Evolutionary conservation across 1,140 invertebrate species (phyloP).

Genomic region (Euwallacea similis): DNA sequence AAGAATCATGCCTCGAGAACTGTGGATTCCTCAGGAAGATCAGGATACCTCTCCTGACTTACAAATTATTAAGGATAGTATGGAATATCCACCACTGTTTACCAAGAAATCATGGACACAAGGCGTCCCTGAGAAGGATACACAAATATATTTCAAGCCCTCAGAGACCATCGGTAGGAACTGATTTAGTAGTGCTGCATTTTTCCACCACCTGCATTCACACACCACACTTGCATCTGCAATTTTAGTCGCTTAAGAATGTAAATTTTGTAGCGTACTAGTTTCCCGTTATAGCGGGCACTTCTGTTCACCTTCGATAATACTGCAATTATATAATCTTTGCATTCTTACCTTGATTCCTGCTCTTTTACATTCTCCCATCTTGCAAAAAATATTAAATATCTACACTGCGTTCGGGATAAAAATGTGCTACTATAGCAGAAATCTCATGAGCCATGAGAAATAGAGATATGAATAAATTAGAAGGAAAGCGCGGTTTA

Average conservation of each 20-base stretch:
- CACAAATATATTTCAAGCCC: slow-evolving; percentile 61
- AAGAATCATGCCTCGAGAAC: slow-evolving; percentile 45
- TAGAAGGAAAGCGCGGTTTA: too few species aligned
- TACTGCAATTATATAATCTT: too few species aligned
- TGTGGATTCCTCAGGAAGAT: slow-evolving; percentile 52
- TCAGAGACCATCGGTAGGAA: slow-evolving; percentile 64
- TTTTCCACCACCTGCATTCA: background rate
- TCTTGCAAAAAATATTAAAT: too few species aligned
- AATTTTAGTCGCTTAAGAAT: background rate
- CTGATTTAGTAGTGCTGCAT: background rate
- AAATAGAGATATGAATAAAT: too few species aligned
- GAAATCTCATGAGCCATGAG: too few species aligned
- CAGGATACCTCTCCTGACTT: slow-evolving; percentile 50
- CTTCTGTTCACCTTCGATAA: too few species aligned
- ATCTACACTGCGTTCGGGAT: too few species aligned
- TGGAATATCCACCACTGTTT: slow-evolving; percentile 60
- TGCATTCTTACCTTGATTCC: too few species aligned
- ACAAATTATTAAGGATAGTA: slow-evolving; percentile 50
- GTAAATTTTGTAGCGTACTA: background rate
- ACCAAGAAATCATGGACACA: slow-evolving; percentile 60
- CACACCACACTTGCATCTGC: background rate
- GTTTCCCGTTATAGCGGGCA: too few species aligned
- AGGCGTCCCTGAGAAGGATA: slow-evolving; percentile 60
- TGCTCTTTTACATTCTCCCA: too few species aligned
- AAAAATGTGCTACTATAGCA: too few species aligned